These are phyloP conservation scores for Etheostoma nigrum DNA, from an alignment of 2,797 vertebrate species.

Conservation along the genomic window DNA sequence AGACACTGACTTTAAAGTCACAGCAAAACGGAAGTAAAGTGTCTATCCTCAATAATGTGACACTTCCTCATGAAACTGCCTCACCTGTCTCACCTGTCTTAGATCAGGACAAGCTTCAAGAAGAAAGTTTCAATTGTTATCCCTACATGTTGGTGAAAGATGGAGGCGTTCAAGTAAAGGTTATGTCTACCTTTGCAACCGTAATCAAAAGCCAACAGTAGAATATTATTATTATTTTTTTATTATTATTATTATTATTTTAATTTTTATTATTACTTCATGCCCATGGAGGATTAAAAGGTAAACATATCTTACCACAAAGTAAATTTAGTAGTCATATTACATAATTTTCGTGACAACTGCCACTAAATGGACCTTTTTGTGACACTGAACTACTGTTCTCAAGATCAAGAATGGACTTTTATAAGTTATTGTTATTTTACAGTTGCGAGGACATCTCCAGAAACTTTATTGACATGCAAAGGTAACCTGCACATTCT, in stretches of 20 bases:
- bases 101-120: not conserved
- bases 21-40: not conserved
- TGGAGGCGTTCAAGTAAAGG: not conserved
- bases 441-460: not conserved
- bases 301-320: no score
- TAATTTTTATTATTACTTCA: no score
- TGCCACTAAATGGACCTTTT: not conserved
- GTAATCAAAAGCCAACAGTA: not conserved
- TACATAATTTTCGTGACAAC: not conserved
- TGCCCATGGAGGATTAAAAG: no score
- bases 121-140: not conserved
- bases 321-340: no score
- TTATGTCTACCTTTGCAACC: conserved; percentile 7
- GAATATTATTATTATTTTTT: not conserved
- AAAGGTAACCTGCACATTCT: not conserved
- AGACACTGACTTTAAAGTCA: not conserved
- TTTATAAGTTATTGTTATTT: not conserved
- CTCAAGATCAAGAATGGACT: not conserved
- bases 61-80: not conserved
- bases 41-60: not conserved
- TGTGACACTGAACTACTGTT: not conserved
- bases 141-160: not conserved
- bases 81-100: not conserved
- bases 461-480: not conserved
- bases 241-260: not conserved